phyloP scores from a whole-genome alignment of 2,113 vertebrate genomes.

The Sterrhoptilus dennistouni region DNA sequence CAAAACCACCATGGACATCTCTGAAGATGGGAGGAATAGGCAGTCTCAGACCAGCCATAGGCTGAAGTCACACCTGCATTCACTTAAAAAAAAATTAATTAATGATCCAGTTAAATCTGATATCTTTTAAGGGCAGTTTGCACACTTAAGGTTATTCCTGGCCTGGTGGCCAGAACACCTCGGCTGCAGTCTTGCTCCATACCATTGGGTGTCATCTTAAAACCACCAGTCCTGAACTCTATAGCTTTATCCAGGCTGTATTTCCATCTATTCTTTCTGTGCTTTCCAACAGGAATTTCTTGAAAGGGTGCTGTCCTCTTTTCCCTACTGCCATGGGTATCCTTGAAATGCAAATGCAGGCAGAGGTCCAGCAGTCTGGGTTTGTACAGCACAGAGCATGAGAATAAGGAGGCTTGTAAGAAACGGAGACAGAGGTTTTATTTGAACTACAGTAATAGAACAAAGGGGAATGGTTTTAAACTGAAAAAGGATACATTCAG shows the following conservation, averaged over 20 bases:
- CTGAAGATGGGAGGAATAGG: not conserved
- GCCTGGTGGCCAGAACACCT: not conserved
- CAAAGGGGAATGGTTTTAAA: not conserved
- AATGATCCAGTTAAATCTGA: not conserved
- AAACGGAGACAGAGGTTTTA: not conserved
- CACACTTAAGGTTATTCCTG: not conserved
- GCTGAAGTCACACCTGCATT: accelerated
- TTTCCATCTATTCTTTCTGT: not conserved
- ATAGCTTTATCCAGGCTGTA: not conserved
- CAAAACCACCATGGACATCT: not conserved
- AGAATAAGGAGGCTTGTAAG: too few species aligned
- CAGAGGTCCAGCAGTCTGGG: not conserved
- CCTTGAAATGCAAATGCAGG: not conserved
- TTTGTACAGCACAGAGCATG: not conserved
- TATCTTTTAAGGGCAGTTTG: not conserved
- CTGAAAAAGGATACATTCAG: not conserved
- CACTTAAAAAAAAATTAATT: not conserved
- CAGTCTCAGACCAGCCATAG: not conserved
- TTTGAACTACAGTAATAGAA: accelerated
- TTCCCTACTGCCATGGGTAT: not conserved
- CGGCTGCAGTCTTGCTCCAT: not conserved
- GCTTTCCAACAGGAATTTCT: not conserved
- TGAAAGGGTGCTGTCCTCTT: not conserved
- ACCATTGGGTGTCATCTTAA: not conserved
- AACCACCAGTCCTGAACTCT: not conserved